Evolutionary conservation across 2,888 invertebrate genomes (phyloP).

Genomic region (Stenodema calcarata): DNA sequence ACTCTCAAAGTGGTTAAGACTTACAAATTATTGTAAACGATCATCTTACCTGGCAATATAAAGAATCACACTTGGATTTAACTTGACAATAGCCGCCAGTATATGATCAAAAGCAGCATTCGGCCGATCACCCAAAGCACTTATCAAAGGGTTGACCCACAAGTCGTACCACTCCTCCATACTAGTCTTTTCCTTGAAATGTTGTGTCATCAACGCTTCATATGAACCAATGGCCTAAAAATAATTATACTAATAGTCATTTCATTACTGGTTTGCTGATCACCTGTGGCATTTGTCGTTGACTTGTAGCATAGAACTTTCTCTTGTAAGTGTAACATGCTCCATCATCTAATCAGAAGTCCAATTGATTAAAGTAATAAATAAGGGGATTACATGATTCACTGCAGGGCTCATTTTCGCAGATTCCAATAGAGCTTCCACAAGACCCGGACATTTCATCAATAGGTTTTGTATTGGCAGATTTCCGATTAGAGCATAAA

Average conservation of each 20-base stretch:
- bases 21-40: not conserved
- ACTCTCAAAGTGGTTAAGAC: too few species aligned
- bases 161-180: slow-evolving; percentile 62
- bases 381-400: slow-evolving; percentile 44
- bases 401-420: slow-evolving; percentile 48
- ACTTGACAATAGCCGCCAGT: slow-evolving; percentile 61
- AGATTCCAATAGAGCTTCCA: slow-evolving; percentile 44
- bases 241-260: not conserved
- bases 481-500: slow-evolving; percentile 51
- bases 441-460: slow-evolving; percentile 45
- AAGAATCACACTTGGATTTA: slow-evolving; percentile 58
- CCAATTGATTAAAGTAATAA: not conserved
- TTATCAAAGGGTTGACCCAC: slow-evolving; percentile 64
- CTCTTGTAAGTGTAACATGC: too few species aligned
- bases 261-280: too few species aligned
- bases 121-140: slow-evolving; percentile 42
- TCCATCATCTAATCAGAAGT: too few species aligned
- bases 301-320: too few species aligned
- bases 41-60: not conserved
- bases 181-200: slow-evolving; percentile 52
- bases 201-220: slow-evolving; percentile 50
- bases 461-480: slow-evolving; percentile 50
- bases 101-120: slow-evolving; percentile 60
- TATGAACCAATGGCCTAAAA: slow-evolving; percentile 48
- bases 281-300: too few species aligned